These are phyloP conservation scores for Pterostichus niger DNA, from an alignment of 2,888 invertebrate genomes.

Conservation along the genomic window DNA sequence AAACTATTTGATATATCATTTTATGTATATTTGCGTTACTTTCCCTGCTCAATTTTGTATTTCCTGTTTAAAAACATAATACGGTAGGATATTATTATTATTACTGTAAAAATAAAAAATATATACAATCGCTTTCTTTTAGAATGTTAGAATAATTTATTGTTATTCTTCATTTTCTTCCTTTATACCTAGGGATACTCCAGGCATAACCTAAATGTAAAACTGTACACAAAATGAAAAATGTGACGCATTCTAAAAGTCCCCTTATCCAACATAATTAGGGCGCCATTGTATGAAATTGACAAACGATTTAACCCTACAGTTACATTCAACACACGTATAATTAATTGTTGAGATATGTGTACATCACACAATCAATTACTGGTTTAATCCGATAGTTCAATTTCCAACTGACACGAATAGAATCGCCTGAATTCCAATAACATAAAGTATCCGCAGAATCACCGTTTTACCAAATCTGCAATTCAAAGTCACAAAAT, in stretches of 20 bases:
- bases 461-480: too few species aligned
- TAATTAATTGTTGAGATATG: conserved; percentile 38
- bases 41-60: too few species aligned
- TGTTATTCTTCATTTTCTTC: too few species aligned
- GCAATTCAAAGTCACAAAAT: background rate
- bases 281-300: conserved; percentile 1
- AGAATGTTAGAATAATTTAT: too few species aligned
- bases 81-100: too few species aligned
- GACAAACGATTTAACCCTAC: conserved; percentile 39
- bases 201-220: background rate
- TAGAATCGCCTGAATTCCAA: conserved; percentile 12
- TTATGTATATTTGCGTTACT: too few species aligned
- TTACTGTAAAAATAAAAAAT: too few species aligned
- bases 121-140: too few species aligned
- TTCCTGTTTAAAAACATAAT: too few species aligned
- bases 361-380: conserved; percentile 34
- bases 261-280: conserved; percentile 9
- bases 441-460: background rate
- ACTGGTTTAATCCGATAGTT: conserved; percentile 36
- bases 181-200: too few species aligned
- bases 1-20: too few species aligned
- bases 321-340: conserved; percentile 9
- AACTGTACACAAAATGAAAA: conserved; percentile 20
- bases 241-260: conserved; percentile 5
- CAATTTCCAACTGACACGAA: background rate